phyloP scores from a whole-genome alignment of 1,140 invertebrate genomes.

The Lysiphlebus fabarum region DNA sequence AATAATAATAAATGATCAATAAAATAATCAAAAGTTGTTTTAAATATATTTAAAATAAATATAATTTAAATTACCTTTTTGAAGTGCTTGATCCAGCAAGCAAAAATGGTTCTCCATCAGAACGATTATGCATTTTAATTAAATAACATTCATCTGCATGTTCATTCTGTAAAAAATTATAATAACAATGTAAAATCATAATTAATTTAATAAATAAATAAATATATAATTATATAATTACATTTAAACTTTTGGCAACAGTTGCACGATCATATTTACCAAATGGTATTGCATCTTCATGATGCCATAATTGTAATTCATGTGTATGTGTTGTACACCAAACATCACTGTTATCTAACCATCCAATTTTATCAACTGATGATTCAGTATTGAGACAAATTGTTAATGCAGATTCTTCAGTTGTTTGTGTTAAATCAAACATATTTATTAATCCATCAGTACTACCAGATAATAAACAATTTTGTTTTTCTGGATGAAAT shows the following conservation, averaged over 20 bases:
- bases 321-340: constrained; percentile 69
- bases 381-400: constrained; percentile 81
- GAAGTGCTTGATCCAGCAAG: constrained; percentile 62
- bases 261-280: constrained; percentile 55
- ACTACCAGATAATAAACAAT: constrained; percentile 71
- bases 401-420: constrained; percentile 78
- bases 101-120: constrained; percentile 51
- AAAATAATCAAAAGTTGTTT: constrained; percentile 3
- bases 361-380: constrained; percentile 53
- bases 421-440: constrained; percentile 71
- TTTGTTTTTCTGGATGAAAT: constrained; percentile 72
- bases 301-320: constrained; percentile 70
- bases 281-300: constrained; percentile 60
- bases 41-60: too few relatives aligned
- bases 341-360: constrained; percentile 54
- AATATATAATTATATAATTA: constrained; percentile 25
- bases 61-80: constrained; percentile 51
- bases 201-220: constrained; percentile 15
- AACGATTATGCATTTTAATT: constrained; percentile 50
- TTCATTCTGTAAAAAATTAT: constrained; percentile 53
- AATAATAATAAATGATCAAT: constrained; percentile 24
- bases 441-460: constrained; percentile 84
- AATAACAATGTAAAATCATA: background rate
- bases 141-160: constrained; percentile 65
- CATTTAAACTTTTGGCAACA: constrained; percentile 37